Base-by-base conservation (phyloP, 1,140 invertebrate genomes). In the Magallana angulata region DNA sequence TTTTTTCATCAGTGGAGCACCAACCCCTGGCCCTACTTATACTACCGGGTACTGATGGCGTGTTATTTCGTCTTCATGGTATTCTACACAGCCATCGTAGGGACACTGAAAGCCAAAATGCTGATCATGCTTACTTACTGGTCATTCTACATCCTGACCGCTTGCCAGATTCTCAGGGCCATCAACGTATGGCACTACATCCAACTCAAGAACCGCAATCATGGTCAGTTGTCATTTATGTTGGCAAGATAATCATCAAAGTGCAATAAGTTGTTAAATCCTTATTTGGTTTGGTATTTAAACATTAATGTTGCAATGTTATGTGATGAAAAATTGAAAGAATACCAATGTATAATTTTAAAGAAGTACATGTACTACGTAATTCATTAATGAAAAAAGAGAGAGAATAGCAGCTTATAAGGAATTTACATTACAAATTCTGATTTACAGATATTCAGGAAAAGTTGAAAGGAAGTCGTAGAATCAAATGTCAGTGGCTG, bases 41-140 rank as follows among this genome's bases (percentile, higher is more conserved):
- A 84, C 11, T 91, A 90, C 80, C 84, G 91, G 48, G 90, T 88
- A 1, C 1, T 91, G 8, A 88, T 92, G 12, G 90, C 89, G 48
- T 36, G 90, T 11, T 91, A 91, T 84, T 90, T 90, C 30, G 16
- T 91, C 11, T 62, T 90, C 68, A 90, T 93, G 90, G 88, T 91
- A 5, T 56, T 92, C 30, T 92, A 92, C 87, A 89, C 90, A 60
- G 91, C 88, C 7, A 56, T 92, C 24, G 88, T 87, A 48, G 91
- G 90, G 24, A 88, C 87, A 7, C 83, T 91, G 59, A 90, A 90
- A 8, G 80, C 62, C 30, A 93, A 93, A 88, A 91, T 92, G 30
- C 62, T 92, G 57, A 93, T 93, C 68, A 93, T 92, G 92, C 89
- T 93, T 24, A 93, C 93, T 1, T 93, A 93, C 87, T 93, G 93